These are phyloP conservation scores for Campylomormyrus tamandua DNA, from an alignment of 2,113 vertebrate genomes.

Conservation along the genomic window DNA sequence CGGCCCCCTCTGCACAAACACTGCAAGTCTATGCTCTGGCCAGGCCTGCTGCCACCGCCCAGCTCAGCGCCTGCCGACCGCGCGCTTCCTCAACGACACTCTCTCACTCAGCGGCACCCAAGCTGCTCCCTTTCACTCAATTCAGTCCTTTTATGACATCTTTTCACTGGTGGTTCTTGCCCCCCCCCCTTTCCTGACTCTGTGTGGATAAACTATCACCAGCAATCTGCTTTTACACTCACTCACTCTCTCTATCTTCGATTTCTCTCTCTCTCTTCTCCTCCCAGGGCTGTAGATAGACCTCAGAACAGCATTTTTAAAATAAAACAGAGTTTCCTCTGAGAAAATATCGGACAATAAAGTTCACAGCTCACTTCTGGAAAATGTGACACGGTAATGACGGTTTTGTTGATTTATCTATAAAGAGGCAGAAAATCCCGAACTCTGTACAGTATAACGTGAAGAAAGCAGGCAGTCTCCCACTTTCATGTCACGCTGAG, in stretches of 20 bases:
- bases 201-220: not conserved
- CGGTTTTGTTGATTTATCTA: not conserved
- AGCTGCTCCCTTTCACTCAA: not conserved
- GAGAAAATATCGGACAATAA: not conserved
- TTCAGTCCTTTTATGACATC: constrained; percentile 24
- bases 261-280: not conserved
- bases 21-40: constrained; percentile 34
- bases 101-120: constrained; percentile 10
- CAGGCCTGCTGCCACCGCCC: constrained; percentile 19
- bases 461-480: not conserved
- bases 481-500: not conserved
- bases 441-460: not conserved
- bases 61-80: constrained; percentile 3
- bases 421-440: not conserved
- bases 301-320: not conserved
- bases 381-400: not conserved
- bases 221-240: constrained; percentile 22
- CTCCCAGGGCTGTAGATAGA: not conserved
- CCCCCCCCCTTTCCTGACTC: constrained; percentile 24
- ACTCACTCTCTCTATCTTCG: not conserved
- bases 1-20: constrained; percentile 46
- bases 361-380: not conserved
- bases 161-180: constrained; percentile 23
- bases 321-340: not conserved
- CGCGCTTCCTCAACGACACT: constrained; percentile 23